Base-by-base conservation (phyloP, 1,140 invertebrate genomes). In the Archivesica marissinica region DNA sequence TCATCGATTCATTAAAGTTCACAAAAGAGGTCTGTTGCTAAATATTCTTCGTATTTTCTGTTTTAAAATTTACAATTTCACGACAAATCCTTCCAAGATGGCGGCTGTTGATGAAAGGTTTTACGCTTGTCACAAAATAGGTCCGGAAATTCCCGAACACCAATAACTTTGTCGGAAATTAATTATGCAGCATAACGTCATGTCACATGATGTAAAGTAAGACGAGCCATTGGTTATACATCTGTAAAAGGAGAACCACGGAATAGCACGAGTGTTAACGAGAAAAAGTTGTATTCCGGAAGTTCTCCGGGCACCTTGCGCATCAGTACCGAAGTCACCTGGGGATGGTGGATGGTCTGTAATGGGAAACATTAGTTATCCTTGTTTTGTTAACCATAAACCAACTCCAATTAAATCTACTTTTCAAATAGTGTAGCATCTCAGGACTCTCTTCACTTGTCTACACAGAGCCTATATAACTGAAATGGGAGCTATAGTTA, bases 91-190 rank as follows among this genome's bases (percentile, higher is more conserved):
- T 95, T 95, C 95, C 96, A 97, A 97, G 96, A 97, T 97, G 97
- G 97, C 97, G 96, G 96, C 96, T 97, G 96, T 97, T 97, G 96
- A 97, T 96, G 96, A 96, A 96, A 96, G 97, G 96, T 97, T 97
- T 97, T 97, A 97, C 96, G 96, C 96, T 97, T 97, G 97, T 97
- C 96, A 97, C 89, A 91, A 89, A 92, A 89, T n/a, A 87, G 87
- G 74, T 28, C 86, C 93, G 96, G 96, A 96, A 95, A 96, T 96
- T 95, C 95, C 96, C 96, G 96, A 96, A 88, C 64, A 72, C 30
- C 78, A 87, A 89, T 84, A 88, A 80, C 81, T 47, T 75, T 83
- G 54, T 59, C 92, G 91, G 87, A 91, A 88, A 89, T 89, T 87
- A 89, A 91, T 91, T 91, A 91, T 91, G 91, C 90, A 88, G 76